These are phyloP conservation scores for Coreius guichenoti DNA, from an alignment of 2,797 vertebrate species.

Conservation along the genomic window DNA sequence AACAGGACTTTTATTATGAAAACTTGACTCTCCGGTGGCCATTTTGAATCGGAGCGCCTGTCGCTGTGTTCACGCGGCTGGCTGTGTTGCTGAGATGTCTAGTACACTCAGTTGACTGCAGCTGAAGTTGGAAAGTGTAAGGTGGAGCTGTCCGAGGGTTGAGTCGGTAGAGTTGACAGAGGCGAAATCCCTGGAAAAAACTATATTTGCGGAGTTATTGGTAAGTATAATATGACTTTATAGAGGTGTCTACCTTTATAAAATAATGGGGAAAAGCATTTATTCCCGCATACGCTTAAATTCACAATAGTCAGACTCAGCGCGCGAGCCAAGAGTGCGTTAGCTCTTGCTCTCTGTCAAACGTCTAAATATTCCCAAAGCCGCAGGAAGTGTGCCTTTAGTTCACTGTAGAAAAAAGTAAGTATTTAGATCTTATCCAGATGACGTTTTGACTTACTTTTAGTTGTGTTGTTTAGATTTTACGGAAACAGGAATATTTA, in stretches of 20 bases:
- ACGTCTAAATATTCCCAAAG: background rate
- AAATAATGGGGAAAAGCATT: background rate
- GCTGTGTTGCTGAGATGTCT: constrained; percentile 4
- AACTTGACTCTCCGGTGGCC: background rate
- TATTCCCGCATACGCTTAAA: background rate
- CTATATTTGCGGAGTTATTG: background rate
- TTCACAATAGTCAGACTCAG: background rate
- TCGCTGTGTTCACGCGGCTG: constrained; percentile 34
- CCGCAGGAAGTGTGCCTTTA: constrained; percentile 25
- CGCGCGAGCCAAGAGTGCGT: background rate
- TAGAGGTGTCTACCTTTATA: too few species aligned
- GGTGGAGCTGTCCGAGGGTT: constrained; percentile 10
- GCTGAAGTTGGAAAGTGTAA: constrained; percentile 10
- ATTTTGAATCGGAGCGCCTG: background rate
- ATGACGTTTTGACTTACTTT: background rate
- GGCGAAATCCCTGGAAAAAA: constrained; percentile 13
- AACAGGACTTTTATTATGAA: constrained; percentile 41
- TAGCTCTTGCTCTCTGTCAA: constrained; percentile 7
- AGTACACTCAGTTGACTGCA: background rate
- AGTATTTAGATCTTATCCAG: background rate
- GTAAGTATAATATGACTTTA: background rate
- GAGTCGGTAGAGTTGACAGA: constrained; percentile 8
- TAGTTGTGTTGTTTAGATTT: background rate
- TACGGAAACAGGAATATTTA: background rate
- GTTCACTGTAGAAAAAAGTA: background rate